Evolutionary conservation across 2,888 invertebrate species (phyloP), one percentile per base, ranked within the genome.

Genomic region (Apodemia duryi): DNA sequence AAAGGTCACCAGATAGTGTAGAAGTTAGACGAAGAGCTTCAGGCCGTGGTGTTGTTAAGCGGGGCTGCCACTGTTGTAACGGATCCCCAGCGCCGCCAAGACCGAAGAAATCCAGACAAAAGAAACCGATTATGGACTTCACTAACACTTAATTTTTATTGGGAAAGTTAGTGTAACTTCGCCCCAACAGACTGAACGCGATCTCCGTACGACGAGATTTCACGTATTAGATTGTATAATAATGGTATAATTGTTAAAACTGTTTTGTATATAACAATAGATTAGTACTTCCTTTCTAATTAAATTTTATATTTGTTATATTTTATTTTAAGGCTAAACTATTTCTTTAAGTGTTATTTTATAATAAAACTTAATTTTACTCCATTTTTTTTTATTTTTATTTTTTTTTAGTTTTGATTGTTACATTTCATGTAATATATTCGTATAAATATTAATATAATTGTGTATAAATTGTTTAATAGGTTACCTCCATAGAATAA

Each of bases 21-120:
- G 85, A 81, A 35, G 77, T 75, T 6, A 69, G 84, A 46, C 80
- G 87, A 1, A 91, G 78, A 72, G 93, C 82, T 62, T 93, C 76
- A 38, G 86, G 86, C 0, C 83, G 94, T 0, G 94, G 94, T 7
- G 93, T 93, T 10, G 94, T 94, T 1, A 94, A 94, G 72, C 91
- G 94, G 57, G 93, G 93, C 63, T 94, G 94, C 75, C 92, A 92
- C 49, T 94, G 94, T 78, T 94, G 94, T 79, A 93, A 87, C 76
- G 94, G 94, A 7, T 88, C 91, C 0, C 92, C 93, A 1, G 91
- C 92, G 3, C 89, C 93, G 9, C 87, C 89, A 0, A 84, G 92
- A 60, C 88, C 93, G 64, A 93, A 93, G 73, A 84, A 85, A 65
- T 77, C 88, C 0, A 75, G 88, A 7, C 84, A 80, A 66, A 79